Base-by-base conservation (phyloP, 1,140 invertebrate genomes). In the Choristoneura fumiferana region DNA sequence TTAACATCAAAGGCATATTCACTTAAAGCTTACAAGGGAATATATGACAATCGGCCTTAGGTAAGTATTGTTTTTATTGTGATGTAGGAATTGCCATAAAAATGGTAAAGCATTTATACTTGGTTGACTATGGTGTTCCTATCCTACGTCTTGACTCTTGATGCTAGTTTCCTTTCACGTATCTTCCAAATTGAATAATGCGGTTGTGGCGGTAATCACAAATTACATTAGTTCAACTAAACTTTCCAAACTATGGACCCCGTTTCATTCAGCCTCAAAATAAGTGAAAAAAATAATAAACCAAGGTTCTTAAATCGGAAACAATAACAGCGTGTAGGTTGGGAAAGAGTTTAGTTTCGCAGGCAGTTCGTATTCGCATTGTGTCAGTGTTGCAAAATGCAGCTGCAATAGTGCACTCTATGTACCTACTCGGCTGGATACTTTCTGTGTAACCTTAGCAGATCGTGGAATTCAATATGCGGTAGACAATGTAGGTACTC, bases 301-400 rank as follows among this genome's bases (percentile, higher is more conserved):
- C 43, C 43, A 49, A 49, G 43, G 43, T 49, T 49, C 22, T 33
- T 49, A 49, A 61, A 64, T 61, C 43, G 56, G 49, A 60, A 38
- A 61, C 15, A 39, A 57, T 63, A 59, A 29, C 22, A 54, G 38
- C 39, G 29, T 61, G 54, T 54, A 61, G 49, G 71, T 76, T 78
- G 59, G 57, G 69, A 71, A 76, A 81, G 64, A 57, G 62, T 70
- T 67, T 60, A 52, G 60, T 73, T 76, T 73, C 71, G 73, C 62
- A 64, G 61, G 53, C 63, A 75, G 22, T 29, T 49, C 43, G 43
- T 18, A 67, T 74, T 71, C 60, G 59, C 59, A 66, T 68, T 64
- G 57, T 62, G 64, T 49, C 36, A 49, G 60, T 68, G 65, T 72
- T 64, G 70, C 60, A 72, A 72, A 39, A 40, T 49, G 43, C 59